Conservation (phyloP, 2,797 vertebrate genomes). For the Florisuga fusca region DNA sequence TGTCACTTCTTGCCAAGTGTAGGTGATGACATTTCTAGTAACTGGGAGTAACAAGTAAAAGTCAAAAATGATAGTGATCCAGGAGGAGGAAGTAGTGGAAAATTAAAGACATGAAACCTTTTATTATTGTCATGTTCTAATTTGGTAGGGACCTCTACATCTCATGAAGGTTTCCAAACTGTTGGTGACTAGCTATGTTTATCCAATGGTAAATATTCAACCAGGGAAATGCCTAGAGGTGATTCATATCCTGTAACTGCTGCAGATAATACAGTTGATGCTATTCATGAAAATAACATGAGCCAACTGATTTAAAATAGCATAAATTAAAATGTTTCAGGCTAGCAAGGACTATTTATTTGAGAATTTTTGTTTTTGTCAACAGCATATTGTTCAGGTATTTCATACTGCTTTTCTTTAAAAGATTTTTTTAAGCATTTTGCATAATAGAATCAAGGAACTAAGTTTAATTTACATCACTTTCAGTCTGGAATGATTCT, state of each 20-base stretch:
- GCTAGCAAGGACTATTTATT: slow-evolving; percentile 26
- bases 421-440: not conserved
- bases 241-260: slow-evolving; percentile 83
- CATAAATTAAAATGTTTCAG: slow-evolving; percentile 65
- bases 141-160: slow-evolving; percentile 58
- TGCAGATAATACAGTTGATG: slow-evolving; percentile 77
- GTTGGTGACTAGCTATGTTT: slow-evolving; percentile 76
- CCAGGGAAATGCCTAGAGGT: slow-evolving; percentile 79
- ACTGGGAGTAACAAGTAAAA: not conserved
- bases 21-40: slow-evolving; percentile 12
- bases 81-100: slow-evolving; percentile 19
- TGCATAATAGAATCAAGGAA: not conserved
- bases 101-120: slow-evolving; percentile 18
- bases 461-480: not conserved
- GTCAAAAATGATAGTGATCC: not conserved
- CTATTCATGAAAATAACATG: slow-evolving; percentile 69
- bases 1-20: slow-evolving; percentile 15
- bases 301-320: slow-evolving; percentile 57
- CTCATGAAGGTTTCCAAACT: slow-evolving; percentile 54
- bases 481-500: not conserved
- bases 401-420: not conserved
- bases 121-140: slow-evolving; percentile 40
- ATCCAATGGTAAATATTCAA: slow-evolving; percentile 80
- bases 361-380: slow-evolving; percentile 20
- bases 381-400: not conserved